Evolutionary conservation across 1,140 invertebrate species (phyloP).

Genomic region (Lepidurus arcticus): DNA sequence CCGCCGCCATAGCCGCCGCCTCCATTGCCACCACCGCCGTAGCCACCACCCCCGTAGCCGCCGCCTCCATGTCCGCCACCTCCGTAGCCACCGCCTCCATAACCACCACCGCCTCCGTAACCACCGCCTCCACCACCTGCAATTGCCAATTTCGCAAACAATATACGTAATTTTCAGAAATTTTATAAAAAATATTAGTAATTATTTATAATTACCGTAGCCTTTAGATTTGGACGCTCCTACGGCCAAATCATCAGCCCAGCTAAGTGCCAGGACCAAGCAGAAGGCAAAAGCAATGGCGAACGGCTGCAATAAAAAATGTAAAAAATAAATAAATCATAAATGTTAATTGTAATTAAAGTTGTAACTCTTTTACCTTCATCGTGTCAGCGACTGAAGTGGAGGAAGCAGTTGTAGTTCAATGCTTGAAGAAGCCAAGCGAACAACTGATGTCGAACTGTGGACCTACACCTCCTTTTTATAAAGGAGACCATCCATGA

Average conservation of each 20-base stretch:
- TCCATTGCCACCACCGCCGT: background rate
- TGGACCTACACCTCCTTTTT: background rate
- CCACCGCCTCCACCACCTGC: background rate
- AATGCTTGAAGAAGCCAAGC: background rate
- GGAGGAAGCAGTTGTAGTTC: background rate
- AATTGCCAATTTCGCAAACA: no score
- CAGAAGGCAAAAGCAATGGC: background rate
- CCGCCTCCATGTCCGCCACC: background rate
- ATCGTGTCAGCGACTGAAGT: background rate
- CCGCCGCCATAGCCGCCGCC: background rate
- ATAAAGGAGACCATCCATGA: background rate
- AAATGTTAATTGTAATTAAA: background rate
- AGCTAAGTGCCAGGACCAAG: background rate
- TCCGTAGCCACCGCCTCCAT: background rate
- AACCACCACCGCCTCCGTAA: background rate
- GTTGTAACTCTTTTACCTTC: background rate
- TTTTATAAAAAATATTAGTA: no score
- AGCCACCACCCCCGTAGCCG: background rate
- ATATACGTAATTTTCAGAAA: no score
- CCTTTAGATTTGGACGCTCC: slow-evolving; percentile 13
- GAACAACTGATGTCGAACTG: background rate
- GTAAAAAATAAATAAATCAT: background rate
- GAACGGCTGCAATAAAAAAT: background rate
- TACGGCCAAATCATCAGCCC: slow-evolving; percentile 12
- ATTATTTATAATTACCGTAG: background rate